Percentiles rank a stretch among this genome's conserved stretches.
phyloP scores from a whole-genome alignment of 2,888 invertebrate species.

The Nysson spinosus region DNA sequence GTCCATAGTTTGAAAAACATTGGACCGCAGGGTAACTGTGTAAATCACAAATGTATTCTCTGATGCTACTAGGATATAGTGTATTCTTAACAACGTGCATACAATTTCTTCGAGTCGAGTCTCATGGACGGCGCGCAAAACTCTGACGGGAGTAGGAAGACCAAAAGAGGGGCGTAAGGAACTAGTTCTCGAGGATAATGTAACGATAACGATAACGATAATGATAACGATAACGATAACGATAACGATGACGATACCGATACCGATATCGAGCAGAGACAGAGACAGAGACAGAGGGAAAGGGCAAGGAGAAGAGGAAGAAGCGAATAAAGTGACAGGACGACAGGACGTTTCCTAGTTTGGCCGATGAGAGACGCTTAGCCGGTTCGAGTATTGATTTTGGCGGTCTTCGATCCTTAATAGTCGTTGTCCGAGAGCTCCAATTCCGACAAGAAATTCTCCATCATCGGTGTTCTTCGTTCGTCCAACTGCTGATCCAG shows the following conservation, averaged over 20 bases:
- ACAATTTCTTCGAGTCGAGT: constrained; percentile 22
- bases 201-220: background rate
- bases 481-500: constrained; percentile 15
- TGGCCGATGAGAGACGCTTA: constrained; percentile 30
- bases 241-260: background rate
- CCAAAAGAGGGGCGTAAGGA: background rate
- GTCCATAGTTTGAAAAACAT: too few relatives aligned
- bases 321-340: background rate
- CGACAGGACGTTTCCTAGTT: constrained; percentile 9
- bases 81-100: constrained; percentile 38
- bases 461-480: constrained; percentile 30
- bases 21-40: constrained; percentile 14
- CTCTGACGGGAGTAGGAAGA: background rate
- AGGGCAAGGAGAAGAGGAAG: background rate
- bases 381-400: constrained; percentile 20
- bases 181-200: background rate
- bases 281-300: background rate
- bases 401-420: constrained; percentile 31
- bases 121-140: background rate
- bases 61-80: constrained; percentile 23
- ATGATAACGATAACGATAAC: background rate
- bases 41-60: constrained; percentile 18
- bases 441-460: constrained; percentile 35
- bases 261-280: background rate
- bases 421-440: constrained; percentile 44